phyloP scores from a whole-genome alignment of 2,888 invertebrate species.

The Thecocarcelia acutangulata region DNA sequence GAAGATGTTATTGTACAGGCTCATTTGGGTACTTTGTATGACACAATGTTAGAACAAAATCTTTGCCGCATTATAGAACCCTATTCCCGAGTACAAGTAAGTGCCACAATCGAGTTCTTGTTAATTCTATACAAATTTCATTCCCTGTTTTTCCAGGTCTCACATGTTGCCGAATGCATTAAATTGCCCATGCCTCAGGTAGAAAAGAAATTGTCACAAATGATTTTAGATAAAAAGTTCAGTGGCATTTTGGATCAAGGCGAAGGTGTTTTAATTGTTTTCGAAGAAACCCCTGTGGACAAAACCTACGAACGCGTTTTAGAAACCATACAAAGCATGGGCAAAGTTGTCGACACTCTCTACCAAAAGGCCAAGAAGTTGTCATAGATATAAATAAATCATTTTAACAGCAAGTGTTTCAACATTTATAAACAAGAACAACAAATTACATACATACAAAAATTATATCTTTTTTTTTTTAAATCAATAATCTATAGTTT shows the following conservation, averaged over 20 bases:
- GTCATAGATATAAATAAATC: conserved; percentile 84
- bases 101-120: conserved; percentile 3
- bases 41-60: conserved; percentile 99
- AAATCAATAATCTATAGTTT: conserved; percentile 52
- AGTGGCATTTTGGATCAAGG: conserved; percentile 99
- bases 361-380: conserved; percentile 99
- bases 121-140: not conserved
- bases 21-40: conserved; percentile 97
- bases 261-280: conserved; percentile 97
- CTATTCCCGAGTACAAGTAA: conserved; percentile 95
- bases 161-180: conserved; percentile 95
- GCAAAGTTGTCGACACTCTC: conserved; percentile 99
- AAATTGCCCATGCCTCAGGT: conserved; percentile 94
- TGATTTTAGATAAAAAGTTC: conserved; percentile 99
- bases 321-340: conserved; percentile 99
- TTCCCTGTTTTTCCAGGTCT: conserved; percentile 82
- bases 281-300: conserved; percentile 96
- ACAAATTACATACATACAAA: conserved; percentile 30
- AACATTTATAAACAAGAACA: conserved; percentile 47
- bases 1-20: conserved; percentile 98
- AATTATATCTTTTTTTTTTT: conserved; percentile 42
- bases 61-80: conserved; percentile 99
- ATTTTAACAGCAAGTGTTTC: conserved; percentile 13
- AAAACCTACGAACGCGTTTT: conserved; percentile 98
- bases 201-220: conserved; percentile 99